phyloP scores from a whole-genome alignment of 2,797 vertebrate species.

The Sebastes goodei region DNA sequence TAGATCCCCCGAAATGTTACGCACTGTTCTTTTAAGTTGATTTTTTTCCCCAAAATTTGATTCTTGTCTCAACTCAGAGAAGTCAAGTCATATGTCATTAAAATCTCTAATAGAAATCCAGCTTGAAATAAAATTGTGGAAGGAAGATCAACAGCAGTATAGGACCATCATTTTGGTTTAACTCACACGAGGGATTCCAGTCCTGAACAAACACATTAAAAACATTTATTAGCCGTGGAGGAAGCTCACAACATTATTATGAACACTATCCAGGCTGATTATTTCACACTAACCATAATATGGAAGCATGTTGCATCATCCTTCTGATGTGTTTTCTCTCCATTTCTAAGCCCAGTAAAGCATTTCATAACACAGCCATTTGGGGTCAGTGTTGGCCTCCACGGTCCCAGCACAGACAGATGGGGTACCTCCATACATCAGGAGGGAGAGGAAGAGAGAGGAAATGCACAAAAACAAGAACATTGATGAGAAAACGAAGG shows the following conservation, averaged over 20 bases:
- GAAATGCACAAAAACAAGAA: slow-evolving; percentile 54
- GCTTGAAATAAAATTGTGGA: background rate
- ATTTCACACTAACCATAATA: slow-evolving; percentile 36
- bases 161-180: background rate
- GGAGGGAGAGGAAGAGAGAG: slow-evolving; percentile 28
- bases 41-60: background rate
- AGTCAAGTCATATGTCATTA: background rate
- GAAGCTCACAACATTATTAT: background rate
- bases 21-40: too few relatives aligned
- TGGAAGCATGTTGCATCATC: slow-evolving; percentile 66
- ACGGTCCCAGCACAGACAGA: slow-evolving; percentile 35
- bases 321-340: slow-evolving; percentile 46
- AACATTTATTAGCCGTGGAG: slow-evolving; percentile 2
- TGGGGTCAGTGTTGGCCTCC: slow-evolving; percentile 79
- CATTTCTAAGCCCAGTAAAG: slow-evolving; percentile 35
- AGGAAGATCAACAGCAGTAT: background rate
- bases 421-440: slow-evolving; percentile 49
- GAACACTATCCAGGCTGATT: slow-evolving; percentile 19
- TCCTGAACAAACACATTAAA: background rate
- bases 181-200: background rate
- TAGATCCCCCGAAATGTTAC: too few relatives aligned
- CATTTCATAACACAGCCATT: slow-evolving; percentile 66
- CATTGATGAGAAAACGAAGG: slow-evolving; percentile 44
- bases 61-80: background rate
- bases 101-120: background rate